Evolutionary conservation across 2,888 invertebrate genomes (phyloP).

Genomic region (Drosophila barbarae): DNA sequence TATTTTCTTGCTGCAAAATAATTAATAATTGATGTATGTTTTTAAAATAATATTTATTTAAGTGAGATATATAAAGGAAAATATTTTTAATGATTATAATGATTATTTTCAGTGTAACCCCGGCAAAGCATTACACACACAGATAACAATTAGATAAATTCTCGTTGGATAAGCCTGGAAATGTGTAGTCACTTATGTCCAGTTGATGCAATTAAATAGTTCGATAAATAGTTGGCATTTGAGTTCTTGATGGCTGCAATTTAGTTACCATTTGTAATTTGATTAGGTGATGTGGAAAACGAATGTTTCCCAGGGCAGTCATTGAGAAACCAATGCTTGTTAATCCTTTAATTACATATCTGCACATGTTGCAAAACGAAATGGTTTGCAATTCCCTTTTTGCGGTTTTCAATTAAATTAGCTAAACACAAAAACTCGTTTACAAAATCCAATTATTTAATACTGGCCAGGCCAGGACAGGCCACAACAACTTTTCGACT

Average conservation of each 20-base stretch:
- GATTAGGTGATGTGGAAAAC: slow-evolving; percentile 9
- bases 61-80: too few species aligned
- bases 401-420: slow-evolving; percentile 30
- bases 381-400: slow-evolving; percentile 5
- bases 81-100: too few species aligned
- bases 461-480: slow-evolving; percentile 3
- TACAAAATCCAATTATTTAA: slow-evolving; percentile 26
- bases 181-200: slow-evolving; percentile 28
- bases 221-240: slow-evolving; percentile 16
- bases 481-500: slow-evolving; percentile 24
- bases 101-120: slow-evolving; percentile 4
- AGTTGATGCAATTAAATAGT: slow-evolving; percentile 23
- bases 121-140: slow-evolving; percentile 8
- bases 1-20: not conserved
- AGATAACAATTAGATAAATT: slow-evolving; percentile 34
- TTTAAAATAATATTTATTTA: not conserved
- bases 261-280: slow-evolving; percentile 20
- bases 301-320: slow-evolving; percentile 1
- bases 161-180: slow-evolving; percentile 4
- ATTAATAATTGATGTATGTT: not conserved
- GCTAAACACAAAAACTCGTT: slow-evolving; percentile 4
- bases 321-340: slow-evolving; percentile 3
- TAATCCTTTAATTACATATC: slow-evolving; percentile 10
- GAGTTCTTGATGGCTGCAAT: slow-evolving; percentile 11
- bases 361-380: slow-evolving; percentile 5